Base-by-base conservation (phyloP, 2,888 invertebrate species). In the Volucella inanis region DNA sequence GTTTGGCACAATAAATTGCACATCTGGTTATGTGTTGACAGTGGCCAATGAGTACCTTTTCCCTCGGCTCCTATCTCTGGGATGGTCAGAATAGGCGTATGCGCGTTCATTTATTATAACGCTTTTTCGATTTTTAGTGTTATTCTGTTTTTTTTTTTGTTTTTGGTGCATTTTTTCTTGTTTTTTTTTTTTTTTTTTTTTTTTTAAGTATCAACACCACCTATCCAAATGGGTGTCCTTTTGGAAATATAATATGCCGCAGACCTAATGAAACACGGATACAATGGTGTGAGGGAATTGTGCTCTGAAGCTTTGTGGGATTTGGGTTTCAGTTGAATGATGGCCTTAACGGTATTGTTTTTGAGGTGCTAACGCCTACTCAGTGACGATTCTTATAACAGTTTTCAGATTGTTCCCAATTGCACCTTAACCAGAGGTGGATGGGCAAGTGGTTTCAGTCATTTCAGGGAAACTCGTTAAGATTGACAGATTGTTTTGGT, bases 1-100 rank as follows among this genome's bases (percentile, higher is more conserved):
- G 91, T 91, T 91, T 91, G 91, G 91, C 92, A 91, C 92, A 92
- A 92, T 92, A 91, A 91, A 91, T 91, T 91, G 92, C 90, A 90
- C 91, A 91, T 90, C 91, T 90, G 90, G 89, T 89, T 88, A 88
- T 88, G 87, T 89, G 88, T 89, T 89, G 88, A 87, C 87, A 87
- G 87, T 70, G 85, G 82, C 81, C 87, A 85, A 85, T 85, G 85
- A 85, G 87, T 71, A 74, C 59, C 67, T 83, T 87, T 55, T 78
- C 68, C 82, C 81, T 76, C 76, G 74, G 67, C 71, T 70, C 64
- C 62, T 72, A 82, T 83, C 78, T 84, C 41, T 74, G 74, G 43
- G n/a, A 39, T 50, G 67, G 52, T 11, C 22, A 22, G 71, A 80
- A 81, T 81, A 85, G 85, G 85, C 81, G 80, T 85, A 77, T 80